Conservation (phyloP, 2,113 vertebrate genomes). For the Cheirogaleus medius region DNA sequence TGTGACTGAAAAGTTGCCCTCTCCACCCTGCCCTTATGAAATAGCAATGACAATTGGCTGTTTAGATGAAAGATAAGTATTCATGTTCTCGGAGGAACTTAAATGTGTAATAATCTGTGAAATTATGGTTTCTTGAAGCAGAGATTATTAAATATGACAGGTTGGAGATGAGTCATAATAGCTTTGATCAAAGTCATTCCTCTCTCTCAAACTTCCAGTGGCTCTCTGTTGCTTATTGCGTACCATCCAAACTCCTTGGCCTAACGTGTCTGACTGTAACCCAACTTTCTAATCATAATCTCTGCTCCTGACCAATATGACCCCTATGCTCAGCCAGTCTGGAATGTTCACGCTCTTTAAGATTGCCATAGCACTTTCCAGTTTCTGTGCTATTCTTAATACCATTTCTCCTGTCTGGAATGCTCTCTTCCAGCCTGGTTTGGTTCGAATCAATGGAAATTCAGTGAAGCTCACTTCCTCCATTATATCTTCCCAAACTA, state of each 20-base stretch:
- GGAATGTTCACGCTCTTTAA: background rate
- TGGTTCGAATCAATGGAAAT: background rate
- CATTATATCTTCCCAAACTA: background rate
- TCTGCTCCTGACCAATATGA: background rate
- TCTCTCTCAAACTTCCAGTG: background rate
- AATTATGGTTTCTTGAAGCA: slow-evolving; percentile 21
- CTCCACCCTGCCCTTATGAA: background rate
- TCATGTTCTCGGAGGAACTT: background rate
- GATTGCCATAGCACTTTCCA: background rate
- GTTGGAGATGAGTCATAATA: background rate
- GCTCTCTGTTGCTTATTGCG: background rate
- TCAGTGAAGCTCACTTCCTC: background rate
- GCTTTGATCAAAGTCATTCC: background rate
- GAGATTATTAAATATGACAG: background rate
- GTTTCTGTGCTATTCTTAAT: background rate
- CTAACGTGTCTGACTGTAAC: background rate
- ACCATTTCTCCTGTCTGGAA: background rate
- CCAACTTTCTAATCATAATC: background rate
- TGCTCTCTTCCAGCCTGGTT: background rate
- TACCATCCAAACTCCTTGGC: background rate
- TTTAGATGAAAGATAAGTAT: background rate
- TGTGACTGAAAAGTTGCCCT: background rate
- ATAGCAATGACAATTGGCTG: background rate
- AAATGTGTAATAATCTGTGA: slow-evolving; percentile 22
- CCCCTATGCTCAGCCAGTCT: background rate